A percentile compares a stretch with the other conserved stretches of the same genome.
These are phyloP conservation scores for Bembecia ichneumoniformis DNA, from an alignment of 2,888 invertebrate genomes.

Conservation along the genomic window DNA sequence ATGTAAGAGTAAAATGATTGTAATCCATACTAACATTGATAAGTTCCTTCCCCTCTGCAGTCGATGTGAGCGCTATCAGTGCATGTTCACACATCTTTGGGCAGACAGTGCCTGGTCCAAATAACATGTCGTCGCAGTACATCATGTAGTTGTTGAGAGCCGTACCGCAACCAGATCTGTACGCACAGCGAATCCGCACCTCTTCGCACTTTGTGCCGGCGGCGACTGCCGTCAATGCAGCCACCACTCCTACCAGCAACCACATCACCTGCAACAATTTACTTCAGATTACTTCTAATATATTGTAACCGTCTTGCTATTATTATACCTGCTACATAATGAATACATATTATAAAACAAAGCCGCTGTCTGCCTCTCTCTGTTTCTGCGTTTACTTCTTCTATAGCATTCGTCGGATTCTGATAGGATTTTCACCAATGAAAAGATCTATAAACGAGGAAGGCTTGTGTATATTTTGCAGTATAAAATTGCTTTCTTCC, in stretches of 20 bases:
- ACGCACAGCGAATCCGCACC: constrained; percentile 81
- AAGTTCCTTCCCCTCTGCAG: constrained; percentile 83
- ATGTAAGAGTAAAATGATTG: too few relatives aligned
- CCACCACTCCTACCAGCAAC: constrained; percentile 41
- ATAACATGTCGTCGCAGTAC: constrained; percentile 79
- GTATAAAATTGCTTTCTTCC: too few relatives aligned
- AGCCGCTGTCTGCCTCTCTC: too few relatives aligned
- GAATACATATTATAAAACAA: too few relatives aligned
- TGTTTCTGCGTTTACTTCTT: too few relatives aligned
- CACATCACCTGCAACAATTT: constrained; percentile 46
- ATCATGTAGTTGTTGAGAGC: constrained; percentile 84
- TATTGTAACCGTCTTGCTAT: too few relatives aligned
- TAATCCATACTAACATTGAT: constrained; percentile 75
- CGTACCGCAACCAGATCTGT: constrained; percentile 81
- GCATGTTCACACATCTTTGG: constrained; percentile 83
- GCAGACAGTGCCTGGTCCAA: constrained; percentile 73
- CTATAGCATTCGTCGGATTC: too few relatives aligned
- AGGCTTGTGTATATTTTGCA: too few relatives aligned
- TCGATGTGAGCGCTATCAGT: constrained; percentile 83
- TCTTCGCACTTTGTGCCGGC: constrained; percentile 71
- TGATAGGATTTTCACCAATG: too few relatives aligned
- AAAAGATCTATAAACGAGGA: too few relatives aligned
- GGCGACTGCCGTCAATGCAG: constrained; percentile 38
- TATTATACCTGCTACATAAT: too few relatives aligned
- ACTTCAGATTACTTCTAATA: too few relatives aligned